Percentiles rank a stretch among this genome's conserved stretches.
Evolutionary conservation across 2,888 invertebrate species (phyloP).

Genomic region (Syrista parreyssii): DNA sequence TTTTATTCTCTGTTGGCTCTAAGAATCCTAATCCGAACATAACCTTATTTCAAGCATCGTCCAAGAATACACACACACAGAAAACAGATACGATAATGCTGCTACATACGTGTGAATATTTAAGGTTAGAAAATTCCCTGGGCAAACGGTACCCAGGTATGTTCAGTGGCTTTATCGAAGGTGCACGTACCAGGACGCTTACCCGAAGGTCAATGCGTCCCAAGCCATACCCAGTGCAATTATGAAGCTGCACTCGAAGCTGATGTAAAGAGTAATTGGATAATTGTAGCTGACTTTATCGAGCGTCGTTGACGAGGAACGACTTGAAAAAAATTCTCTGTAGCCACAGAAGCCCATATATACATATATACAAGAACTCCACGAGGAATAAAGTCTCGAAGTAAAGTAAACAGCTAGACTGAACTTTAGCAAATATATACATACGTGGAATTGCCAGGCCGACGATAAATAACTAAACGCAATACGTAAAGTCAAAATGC

Average conservation of each 20-base stretch:
- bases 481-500: not conserved
- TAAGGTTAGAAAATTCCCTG: not conserved
- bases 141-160: not conserved
- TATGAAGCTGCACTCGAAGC: constrained; percentile 46
- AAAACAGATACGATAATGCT: not conserved
- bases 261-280: constrained; percentile 50
- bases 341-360: not conserved
- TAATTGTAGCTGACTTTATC: constrained; percentile 38
- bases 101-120: not conserved
- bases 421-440: not conserved
- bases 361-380: not conserved
- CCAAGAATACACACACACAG: not conserved
- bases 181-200: not conserved
- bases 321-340: not conserved
- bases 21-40: not conserved
- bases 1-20: not conserved
- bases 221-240: constrained; percentile 36
- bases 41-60: not conserved
- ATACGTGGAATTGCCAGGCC: not conserved
- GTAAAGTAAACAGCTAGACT: not conserved
- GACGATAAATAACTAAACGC: not conserved
- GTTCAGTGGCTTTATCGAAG: not conserved
- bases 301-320: not conserved
- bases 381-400: not conserved
- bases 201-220: constrained; percentile 29